phyloP scores from a whole-genome alignment of 2,797 vertebrate species.

The Hypotaenidia philippensis region DNA sequence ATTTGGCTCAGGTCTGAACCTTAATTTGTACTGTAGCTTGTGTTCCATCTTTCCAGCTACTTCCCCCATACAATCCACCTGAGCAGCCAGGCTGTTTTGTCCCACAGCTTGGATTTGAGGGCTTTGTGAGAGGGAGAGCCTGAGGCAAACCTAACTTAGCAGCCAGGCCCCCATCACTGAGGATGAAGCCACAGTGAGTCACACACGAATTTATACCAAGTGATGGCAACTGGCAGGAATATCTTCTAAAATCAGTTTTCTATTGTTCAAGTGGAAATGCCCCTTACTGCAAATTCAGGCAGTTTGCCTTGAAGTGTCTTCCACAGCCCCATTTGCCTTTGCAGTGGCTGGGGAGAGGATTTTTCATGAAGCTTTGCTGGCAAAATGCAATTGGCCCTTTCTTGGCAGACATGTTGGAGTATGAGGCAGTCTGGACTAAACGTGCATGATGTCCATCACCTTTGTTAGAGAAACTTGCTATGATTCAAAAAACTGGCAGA shows the following conservation, averaged over 20 bases:
- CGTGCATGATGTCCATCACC: not conserved
- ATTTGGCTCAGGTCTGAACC: not conserved
- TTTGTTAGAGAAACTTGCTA: not conserved
- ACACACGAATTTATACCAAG: not conserved
- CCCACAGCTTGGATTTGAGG: not conserved
- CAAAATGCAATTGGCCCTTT: not conserved
- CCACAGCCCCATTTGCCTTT: not conserved
- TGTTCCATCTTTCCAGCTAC: not conserved
- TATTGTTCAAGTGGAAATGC: fast-evolving
- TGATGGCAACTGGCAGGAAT: not conserved
- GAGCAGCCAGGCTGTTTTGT: not conserved
- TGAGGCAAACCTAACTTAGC: not conserved
- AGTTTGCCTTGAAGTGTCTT: not conserved
- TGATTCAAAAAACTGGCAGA: not conserved
- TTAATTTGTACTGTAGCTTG: not conserved
- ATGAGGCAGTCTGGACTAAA: not conserved
- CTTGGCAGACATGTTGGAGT: not conserved
- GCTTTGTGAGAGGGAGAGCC: not conserved
- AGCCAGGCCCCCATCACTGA: not conserved
- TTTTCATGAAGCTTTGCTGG: not conserved
- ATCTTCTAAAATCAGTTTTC: not conserved
- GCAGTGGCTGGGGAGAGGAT: not conserved
- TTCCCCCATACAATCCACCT: fast-evolving
- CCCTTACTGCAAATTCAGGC: not conserved
- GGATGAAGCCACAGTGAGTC: not conserved